Evolutionary conservation across 2,797 vertebrate genomes (phyloP).

Genomic region (Poecile montanus): DNA sequence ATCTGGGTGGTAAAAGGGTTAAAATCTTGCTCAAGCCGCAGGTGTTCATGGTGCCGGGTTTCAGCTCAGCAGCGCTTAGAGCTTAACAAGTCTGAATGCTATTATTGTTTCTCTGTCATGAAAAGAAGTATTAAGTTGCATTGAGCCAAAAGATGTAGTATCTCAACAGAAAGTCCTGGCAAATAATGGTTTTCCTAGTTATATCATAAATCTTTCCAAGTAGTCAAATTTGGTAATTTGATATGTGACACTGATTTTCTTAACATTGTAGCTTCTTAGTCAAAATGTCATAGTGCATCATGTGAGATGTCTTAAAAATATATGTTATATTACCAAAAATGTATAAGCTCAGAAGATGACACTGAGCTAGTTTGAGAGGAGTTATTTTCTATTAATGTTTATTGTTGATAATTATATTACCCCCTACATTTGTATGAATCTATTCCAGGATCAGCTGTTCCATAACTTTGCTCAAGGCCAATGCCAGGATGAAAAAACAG

Average conservation of each 20-base stretch:
- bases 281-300: background rate
- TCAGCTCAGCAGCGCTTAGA: background rate
- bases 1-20: no score
- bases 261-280: background rate
- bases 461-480: background rate
- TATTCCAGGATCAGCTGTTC: background rate
- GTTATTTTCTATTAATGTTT: background rate
- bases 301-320: background rate
- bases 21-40: no score
- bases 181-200: background rate
- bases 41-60: no score
- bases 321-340: background rate
- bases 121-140: background rate
- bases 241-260: background rate
- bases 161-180: background rate
- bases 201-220: background rate
- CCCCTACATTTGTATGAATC: background rate
- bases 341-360: background rate
- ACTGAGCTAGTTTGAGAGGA: background rate
- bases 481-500: background rate
- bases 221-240: background rate
- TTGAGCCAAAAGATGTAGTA: background rate
- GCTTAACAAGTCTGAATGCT: background rate
- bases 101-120: background rate
- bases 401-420: background rate